A percentile compares a stretch with the other conserved stretches of the same genome.
These are phyloP conservation scores for Aldrovandia affinis DNA, from an alignment of 2,797 vertebrate species.

Conservation along the genomic window DNA sequence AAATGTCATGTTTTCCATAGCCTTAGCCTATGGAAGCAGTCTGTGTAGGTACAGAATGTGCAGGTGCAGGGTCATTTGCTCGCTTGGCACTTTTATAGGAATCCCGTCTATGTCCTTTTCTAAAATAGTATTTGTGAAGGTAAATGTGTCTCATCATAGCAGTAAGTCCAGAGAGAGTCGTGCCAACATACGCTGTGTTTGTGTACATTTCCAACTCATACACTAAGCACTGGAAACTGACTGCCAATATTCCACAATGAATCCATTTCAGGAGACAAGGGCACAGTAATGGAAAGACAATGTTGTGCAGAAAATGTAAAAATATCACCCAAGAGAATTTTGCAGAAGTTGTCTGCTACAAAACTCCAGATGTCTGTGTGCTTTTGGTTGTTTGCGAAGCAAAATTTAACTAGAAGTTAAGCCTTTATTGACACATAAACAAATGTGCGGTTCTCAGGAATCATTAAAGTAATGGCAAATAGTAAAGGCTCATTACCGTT, in stretches of 20 bases:
- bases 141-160: neutral
- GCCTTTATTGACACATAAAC: neutral
- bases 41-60: neutral
- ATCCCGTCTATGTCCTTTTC: neutral
- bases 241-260: slow-evolving; percentile 28
- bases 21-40: neutral
- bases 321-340: slow-evolving; percentile 4
- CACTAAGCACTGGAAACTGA: slow-evolving; percentile 20
- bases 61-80: neutral
- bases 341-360: neutral
- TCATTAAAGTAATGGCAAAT: neutral
- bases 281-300: neutral
- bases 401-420: neutral
- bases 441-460: neutral
- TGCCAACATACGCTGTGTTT: slow-evolving; percentile 11
- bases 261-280: neutral
- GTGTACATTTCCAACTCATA: slow-evolving; percentile 30
- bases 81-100: neutral
- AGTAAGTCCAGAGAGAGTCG: neutral
- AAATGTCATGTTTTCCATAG: neutral
- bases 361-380: slow-evolving; percentile 14
- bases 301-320: neutral
- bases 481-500: neutral
- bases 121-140: neutral
- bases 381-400: neutral